Base-by-base conservation (phyloP, 2,797 vertebrate genomes). In the Cossypha dichroa region DNA sequence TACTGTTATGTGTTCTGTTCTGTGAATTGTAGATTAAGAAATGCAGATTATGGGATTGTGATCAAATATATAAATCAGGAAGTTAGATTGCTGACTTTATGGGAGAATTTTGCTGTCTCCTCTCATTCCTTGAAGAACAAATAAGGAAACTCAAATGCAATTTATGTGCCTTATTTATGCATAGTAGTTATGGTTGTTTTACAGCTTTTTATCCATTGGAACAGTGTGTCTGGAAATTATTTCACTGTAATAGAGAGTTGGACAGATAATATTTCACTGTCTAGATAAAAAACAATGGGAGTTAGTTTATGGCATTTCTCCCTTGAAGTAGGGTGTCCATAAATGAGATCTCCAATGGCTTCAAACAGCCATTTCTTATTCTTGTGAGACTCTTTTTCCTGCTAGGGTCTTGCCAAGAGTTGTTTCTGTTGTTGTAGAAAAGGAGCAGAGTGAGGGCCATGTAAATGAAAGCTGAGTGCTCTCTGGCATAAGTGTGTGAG, bases 241-340 rank as follows among this genome's bases (percentile, higher is more conserved):
- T 94, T 94, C 29, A 33, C 38, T 95, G 54, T 68, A 83, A 77
- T 31, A 75, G 66, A 64, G 58, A 75, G 70, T 16, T 89, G 36
- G 58, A 51, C 62, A 87, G 67, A 85, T 85, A 84, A 85, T 86
- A 91, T 86, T 96, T 95, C 70, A 87, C 59, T 94, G 77, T 60
- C 43, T 75, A 93, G 93, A 92, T 95, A 70, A 91, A 89, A 91
- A 85, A 82, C 88, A 95, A 83, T 89, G 72, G 63, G 68, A 91
- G 20, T 85, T 94, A 85, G 82, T 95, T 89, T 94, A 74, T 87
- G 60, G 31, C 49, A 74, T 85, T 91, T 91, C 28, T 83, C 11
- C 85, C 79, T 74, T 90, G 72, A 94, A 94, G 68, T 26, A 45
- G 48, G 7, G 13, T 75, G 74, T 67, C 85, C 54, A 28, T 78